Evolutionary conservation across 1,140 invertebrate species (phyloP), one percentile per base, ranked within the genome.

Genomic region (Drosophila eugracilis): DNA sequence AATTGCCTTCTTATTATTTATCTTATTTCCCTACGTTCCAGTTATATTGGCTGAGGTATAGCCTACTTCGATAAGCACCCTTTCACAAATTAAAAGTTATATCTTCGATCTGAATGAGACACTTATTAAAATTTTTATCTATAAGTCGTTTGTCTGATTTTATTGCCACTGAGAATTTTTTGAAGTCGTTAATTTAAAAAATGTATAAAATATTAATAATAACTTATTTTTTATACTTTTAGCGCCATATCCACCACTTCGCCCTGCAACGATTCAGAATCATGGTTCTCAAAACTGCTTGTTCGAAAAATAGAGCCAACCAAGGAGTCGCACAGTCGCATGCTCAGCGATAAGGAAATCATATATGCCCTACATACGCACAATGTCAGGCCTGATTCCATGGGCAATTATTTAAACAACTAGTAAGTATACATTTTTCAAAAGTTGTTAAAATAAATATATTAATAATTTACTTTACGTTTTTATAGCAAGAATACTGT

Each of bases 321-420:
- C 0, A 98, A 98, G 91, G 97, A 99, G 91, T 97, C 98, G 4
- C 98, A 99, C 92, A 99, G 98, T 78, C 94, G 96, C 57, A 97
- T 98, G 94, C 93, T 99, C 26, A 97, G 97, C 74, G 96, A 98
- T 91, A 98, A 98, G 93, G 97, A 98, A 92, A 94, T 97, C 24
- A 96, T 99, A 78, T 99, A 98, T 92, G 97, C 98, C 67, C 92
- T 99, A 26, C 97, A 98, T 91, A 98, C 97, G 54, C 97, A 99
- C 92, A 97, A 98, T 91, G 96, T 99, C 34, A 95, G 96, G 81
- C 96, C 98, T 42, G 97, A 97, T 92, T 95, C 94, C 17, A 95
- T 96, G 88, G 94, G 96, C 76, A 94, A 96, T 91, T 99, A 99
- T 92, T 92, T 99, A 49, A 93, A 95, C 76, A 97, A 97, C 92